Evolutionary conservation across 2,888 invertebrate genomes (phyloP).

Genomic region (Diaprepes abbreviatus): DNA sequence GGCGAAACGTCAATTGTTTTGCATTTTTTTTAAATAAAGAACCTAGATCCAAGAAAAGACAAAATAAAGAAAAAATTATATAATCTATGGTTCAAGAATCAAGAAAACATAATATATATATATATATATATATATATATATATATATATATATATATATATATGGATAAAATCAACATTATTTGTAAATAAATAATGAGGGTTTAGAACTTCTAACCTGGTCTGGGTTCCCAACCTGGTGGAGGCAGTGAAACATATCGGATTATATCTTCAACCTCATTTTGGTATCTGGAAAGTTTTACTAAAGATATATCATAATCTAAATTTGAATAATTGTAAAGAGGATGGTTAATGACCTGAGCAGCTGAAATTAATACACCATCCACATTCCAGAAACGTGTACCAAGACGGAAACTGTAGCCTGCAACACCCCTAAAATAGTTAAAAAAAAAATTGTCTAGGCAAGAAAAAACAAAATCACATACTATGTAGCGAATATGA

Average conservation of each 20-base stretch:
- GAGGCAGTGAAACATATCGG: constrained; percentile 21
- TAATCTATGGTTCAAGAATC: too few species aligned
- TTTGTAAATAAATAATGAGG: too few species aligned
- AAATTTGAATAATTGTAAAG: constrained; percentile 79
- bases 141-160: neutral
- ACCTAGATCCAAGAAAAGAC: too few species aligned
- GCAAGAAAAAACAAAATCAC: too few species aligned
- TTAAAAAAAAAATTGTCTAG: too few species aligned
- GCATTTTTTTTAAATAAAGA: too few species aligned
- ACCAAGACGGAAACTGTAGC: constrained; percentile 27
- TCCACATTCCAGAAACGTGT: constrained; percentile 14
- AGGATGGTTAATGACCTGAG: constrained; percentile 67
- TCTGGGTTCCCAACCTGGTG: constrained; percentile 27
- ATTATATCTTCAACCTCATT: constrained; percentile 11
- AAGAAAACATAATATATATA: too few species aligned
- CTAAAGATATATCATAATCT: constrained; percentile 81
- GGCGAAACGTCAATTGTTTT: too few species aligned
- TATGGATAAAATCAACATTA: too few species aligned
- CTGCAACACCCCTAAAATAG: neutral
- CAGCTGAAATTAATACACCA: constrained; percentile 40
- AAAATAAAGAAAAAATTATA: too few species aligned
- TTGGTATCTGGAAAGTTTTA: neutral
- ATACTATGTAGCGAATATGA: too few species aligned
- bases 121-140: neutral
- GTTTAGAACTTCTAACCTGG: constrained; percentile 15